Evolutionary conservation across 2,888 invertebrate species (phyloP).

Genomic region (Clitarchus hookeri): DNA sequence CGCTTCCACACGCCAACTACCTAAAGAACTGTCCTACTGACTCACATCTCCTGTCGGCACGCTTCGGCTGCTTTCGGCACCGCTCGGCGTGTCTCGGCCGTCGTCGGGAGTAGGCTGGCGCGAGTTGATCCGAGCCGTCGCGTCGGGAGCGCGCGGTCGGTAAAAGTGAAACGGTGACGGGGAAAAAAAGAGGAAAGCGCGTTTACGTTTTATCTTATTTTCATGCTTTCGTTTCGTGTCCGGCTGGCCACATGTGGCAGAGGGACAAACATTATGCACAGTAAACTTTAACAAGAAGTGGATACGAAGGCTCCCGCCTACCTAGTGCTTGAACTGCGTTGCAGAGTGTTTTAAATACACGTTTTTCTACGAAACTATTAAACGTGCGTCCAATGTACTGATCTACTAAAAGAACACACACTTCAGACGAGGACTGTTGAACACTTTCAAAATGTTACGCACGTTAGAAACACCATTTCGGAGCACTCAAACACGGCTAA

Average conservation of each 20-base stretch:
- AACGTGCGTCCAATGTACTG: no score
- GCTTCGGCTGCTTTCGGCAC: conserved; percentile 42
- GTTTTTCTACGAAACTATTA: no score
- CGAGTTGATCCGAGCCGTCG: not conserved
- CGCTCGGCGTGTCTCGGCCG: conserved; percentile 40
- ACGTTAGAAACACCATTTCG: no score
- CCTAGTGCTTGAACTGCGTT: no score
- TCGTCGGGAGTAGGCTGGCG: not conserved
- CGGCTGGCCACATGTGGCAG: not conserved
- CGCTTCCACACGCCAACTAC: conserved; percentile 44
- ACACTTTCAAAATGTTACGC: no score
- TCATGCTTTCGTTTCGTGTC: conserved; percentile 1
- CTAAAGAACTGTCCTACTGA: conserved; percentile 49
- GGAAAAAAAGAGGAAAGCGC: not conserved
- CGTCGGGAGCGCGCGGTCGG: not conserved
- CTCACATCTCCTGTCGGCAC: conserved; percentile 45
- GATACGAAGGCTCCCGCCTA: no score
- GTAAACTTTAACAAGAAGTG: not conserved
- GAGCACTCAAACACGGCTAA: no score
- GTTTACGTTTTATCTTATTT: not conserved
- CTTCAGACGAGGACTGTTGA: no score
- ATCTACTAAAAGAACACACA: no score
- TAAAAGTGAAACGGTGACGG: not conserved
- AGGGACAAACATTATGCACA: not conserved
- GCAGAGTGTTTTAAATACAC: no score